phyloP scores from a whole-genome alignment of 2,113 vertebrate species.

The Misgurnus mizolepis region DNA sequence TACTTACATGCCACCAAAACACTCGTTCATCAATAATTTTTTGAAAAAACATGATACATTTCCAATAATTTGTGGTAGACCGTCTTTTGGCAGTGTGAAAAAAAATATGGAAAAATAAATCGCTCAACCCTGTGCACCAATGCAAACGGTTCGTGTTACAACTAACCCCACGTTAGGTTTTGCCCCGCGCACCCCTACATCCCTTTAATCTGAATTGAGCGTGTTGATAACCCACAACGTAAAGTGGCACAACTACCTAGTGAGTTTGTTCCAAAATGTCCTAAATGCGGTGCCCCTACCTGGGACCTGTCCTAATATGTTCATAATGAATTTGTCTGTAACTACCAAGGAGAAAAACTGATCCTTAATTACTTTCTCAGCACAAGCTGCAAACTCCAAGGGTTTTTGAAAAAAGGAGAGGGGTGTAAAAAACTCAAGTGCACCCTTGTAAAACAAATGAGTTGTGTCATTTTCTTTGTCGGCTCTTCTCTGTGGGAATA shows the following conservation, averaged over 20 bases:
- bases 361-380: constrained; percentile 29
- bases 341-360: not conserved
- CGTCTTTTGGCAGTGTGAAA: too few species aligned
- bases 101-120: too few species aligned
- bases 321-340: not conserved
- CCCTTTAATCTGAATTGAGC: too few species aligned
- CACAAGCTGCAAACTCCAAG: constrained; percentile 36
- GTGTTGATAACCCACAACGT: not conserved
- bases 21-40: too few species aligned
- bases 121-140: too few species aligned
- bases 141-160: too few species aligned
- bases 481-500: constrained; percentile 68
- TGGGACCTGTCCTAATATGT: not conserved
- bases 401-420: constrained; percentile 37
- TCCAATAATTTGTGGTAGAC: too few species aligned
- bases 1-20: too few species aligned
- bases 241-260: not conserved
- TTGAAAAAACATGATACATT: too few species aligned
- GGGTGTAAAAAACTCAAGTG: constrained; percentile 62
- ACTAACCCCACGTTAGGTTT: too few species aligned
- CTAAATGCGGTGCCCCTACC: constrained; percentile 3
- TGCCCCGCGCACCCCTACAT: too few species aligned
- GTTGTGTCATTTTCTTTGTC: constrained; percentile 72
- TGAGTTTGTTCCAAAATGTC: not conserved
- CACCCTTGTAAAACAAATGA: constrained; percentile 78